Base-by-base conservation (phyloP, 2,888 invertebrate genomes). In the Bunonema sp. region DNA sequence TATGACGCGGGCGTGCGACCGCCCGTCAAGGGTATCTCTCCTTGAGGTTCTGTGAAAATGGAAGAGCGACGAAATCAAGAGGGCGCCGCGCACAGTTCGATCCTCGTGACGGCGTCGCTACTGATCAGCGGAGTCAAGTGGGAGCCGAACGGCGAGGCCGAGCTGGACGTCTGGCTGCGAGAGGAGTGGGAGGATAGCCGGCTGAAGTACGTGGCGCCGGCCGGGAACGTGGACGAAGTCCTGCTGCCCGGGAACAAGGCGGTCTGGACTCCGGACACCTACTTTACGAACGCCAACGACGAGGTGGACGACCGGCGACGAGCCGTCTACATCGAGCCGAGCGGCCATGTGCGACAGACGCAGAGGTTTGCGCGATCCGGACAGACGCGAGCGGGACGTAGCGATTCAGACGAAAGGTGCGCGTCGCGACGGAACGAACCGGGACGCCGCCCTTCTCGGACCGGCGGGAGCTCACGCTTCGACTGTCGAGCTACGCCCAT, bases 201-300 rank as follows among this genome's bases (percentile, higher is more conserved):
- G 16, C 47, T 65, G 7, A 34, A 44, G 8, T 65, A 61, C 39
- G 60, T 63, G n/a, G 59, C 21, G 26, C 37, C 12, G 33, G n/a
- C 4, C 15, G 23, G 8, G 15, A 34, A 33, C 22, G 10, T 8
- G 18, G 32, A 34, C 0, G 18, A 46, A 45, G 45, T 62, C 18
- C 37, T 49, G 10, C 33, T 63, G 10, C 61, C 63, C 10, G 23
- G 32, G 21, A 54, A 58, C 24, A 42, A 43, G 4, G 45, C 46
- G 28, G 50, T 65, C 31, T 65, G 65, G 65, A 50, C 41, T n/a
- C 65, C 65, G 1, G 63, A 63, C 42, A 66, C 65, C 8, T 65
- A 60, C 39, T 56, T 62, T 42, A 41, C 52, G 8, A 50, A 46
- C 10, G 56, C 51, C 26, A 46, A 48, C 26, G 60, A 55, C 29